Percentiles rank a stretch among this genome's conserved stretches.
Evolutionary conservation across 2,113 vertebrate genomes (phyloP).

Genomic region (Plotosus lineatus): DNA sequence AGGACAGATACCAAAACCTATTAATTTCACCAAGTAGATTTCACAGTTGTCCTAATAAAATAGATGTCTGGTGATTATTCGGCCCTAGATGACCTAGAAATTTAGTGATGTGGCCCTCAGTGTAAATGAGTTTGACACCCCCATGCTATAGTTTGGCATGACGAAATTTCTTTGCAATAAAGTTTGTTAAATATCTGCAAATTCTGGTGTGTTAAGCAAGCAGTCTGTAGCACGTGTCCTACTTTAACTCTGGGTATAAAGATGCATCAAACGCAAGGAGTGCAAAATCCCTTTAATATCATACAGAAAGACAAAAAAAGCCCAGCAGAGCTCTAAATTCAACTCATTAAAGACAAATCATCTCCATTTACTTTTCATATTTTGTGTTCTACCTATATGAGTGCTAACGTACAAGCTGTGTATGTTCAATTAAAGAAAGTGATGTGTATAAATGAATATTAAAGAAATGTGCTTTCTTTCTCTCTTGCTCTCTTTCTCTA

Average conservation of each 20-base stretch:
- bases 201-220: too few relatives aligned
- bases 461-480: slow-evolving; percentile 65
- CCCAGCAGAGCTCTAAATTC: slow-evolving; percentile 35
- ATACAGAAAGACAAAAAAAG: slow-evolving; percentile 38
- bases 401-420: slow-evolving; percentile 58
- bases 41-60: too few relatives aligned
- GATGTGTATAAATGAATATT: slow-evolving; percentile 68
- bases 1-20: too few relatives aligned
- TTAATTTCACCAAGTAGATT: too few relatives aligned
- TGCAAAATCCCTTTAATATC: background rate
- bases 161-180: too few relatives aligned
- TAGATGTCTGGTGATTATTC: too few relatives aligned
- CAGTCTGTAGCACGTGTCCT: background rate
- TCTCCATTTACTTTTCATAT: slow-evolving; percentile 55
- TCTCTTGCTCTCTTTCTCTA: slow-evolving; percentile 15
- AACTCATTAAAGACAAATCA: slow-evolving; percentile 36
- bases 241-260: background rate
- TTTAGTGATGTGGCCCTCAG: too few relatives aligned
- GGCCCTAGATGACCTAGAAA: too few relatives aligned
- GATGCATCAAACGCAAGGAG: background rate
- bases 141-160: too few relatives aligned
- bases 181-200: too few relatives aligned
- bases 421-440: slow-evolving; percentile 67
- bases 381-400: slow-evolving; percentile 52
- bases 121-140: too few relatives aligned